phyloP scores from a whole-genome alignment of 2,888 invertebrate species.

The Augiades crinisus region DNA sequence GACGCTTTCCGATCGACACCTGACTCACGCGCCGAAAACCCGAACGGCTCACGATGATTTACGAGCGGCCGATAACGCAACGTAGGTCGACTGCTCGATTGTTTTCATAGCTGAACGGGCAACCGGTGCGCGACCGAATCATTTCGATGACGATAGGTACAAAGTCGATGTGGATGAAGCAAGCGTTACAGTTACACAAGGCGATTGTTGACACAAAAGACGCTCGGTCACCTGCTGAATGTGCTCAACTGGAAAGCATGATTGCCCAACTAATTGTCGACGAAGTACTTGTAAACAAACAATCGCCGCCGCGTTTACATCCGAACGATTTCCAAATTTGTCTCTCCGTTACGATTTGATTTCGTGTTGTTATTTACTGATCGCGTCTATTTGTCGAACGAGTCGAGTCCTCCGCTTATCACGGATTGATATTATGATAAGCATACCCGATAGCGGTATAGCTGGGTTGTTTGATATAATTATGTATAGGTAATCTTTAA shows the following conservation, averaged over 20 bases:
- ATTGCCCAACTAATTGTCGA: slow-evolving; percentile 68
- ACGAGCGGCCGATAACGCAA: slow-evolving; percentile 37
- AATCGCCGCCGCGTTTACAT: slow-evolving; percentile 53
- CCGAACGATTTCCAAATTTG: slow-evolving; percentile 40
- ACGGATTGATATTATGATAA: slow-evolving; percentile 13
- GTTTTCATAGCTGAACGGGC: slow-evolving; percentile 42
- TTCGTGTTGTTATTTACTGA: slow-evolving; percentile 27
- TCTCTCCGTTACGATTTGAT: slow-evolving; percentile 36
- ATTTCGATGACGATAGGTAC: slow-evolving; percentile 45
- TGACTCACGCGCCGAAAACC: slow-evolving; percentile 61
- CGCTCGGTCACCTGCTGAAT: slow-evolving; percentile 56
- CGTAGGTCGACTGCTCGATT: slow-evolving; percentile 36
- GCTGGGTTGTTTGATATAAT: slow-evolving; percentile 4
- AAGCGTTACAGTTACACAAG: slow-evolving; percentile 50
- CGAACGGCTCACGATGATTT: slow-evolving; percentile 42
- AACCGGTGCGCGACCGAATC: slow-evolving; percentile 36
- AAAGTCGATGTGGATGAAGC: slow-evolving; percentile 46
- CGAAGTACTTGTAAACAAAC: slow-evolving; percentile 62
- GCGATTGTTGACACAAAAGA: slow-evolving; percentile 52
- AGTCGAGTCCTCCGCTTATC: slow-evolving; percentile 13
- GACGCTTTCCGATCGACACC: slow-evolving; percentile 58
- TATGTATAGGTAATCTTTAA: slow-evolving; percentile 5
- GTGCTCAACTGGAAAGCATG: slow-evolving; percentile 54
- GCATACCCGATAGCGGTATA: slow-evolving; percentile 11
- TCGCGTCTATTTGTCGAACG: slow-evolving; percentile 13